Evolutionary conservation across 2,113 vertebrate genomes (phyloP), one percentile per base, ranked within the genome.

Genomic region (Sardina pilchardus): DNA sequence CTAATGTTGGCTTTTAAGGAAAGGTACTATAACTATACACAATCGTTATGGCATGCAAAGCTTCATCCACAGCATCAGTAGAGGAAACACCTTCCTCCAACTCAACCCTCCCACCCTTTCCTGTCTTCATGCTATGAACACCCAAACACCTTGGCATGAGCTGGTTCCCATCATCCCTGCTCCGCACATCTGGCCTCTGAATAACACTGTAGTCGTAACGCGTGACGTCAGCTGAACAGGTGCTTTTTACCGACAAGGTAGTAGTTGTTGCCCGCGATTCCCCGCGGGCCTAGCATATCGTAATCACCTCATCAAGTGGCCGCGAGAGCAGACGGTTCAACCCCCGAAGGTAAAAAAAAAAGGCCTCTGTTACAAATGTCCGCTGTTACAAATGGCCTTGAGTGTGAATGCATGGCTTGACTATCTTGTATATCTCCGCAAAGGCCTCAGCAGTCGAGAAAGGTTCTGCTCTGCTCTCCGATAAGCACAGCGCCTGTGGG

Each of bases 111-210:
- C 71, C 30, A 34, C 34, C 30, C 34, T 78, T 78, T 78, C 71
- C 71, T 78, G 30, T 34, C 30, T 78, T 78, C 16, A 78, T 78
- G 30, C 14, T 14, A 34, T 36, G 71, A 78, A 78, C 71, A 78
- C 71, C 71, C 71, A 78, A 78, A 78, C 71, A 78, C 71, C 71
- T 78, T 78, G 71, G 30, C 71, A 34, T 34, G 71, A 78, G 30
- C 30, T 78, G 71, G 71, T 36, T 78, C 71, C 71, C 71, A 78
- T 78, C 71, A 78, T 78, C 5, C 34, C 71, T 34, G 14, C 26
- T 34, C 26, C 71, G 16, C 71, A 78, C 71, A 78, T 78, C 71
- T 91, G 91, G 87, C 88, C 90, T 89, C 84, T 87, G 89, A 93
- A 89, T 91, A 78, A 17, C n/a, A 30, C 5, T n/a, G 30, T 30